Evolutionary conservation across 2,113 vertebrate genomes (phyloP), one percentile per base, ranked within the genome.

Genomic region (Daphoenositta chrysoptera): DNA sequence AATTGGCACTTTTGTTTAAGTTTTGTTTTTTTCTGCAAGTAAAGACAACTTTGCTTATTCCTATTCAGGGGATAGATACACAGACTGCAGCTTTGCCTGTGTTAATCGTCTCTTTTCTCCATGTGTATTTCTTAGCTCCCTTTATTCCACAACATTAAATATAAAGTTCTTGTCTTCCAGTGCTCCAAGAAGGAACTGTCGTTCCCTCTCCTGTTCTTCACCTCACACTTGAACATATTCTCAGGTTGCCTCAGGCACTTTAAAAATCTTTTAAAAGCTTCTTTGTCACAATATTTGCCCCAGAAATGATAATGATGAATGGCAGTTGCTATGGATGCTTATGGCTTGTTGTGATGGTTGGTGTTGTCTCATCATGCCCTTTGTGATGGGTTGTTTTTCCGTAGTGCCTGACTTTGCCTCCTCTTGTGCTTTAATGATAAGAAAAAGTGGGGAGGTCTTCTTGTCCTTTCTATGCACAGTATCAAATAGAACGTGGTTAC

Each of bases 401-500:
- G 26, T 33, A 77, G 33, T 31, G 44, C 37, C 58, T 47, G 57
- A 28, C 39, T 82, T 47, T 48, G 28, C 22, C 35, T n/a, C 58
- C 27, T 66, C 53, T 42, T 57, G 47, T 53, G 37, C 31, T 77
- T 77, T 47, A 35, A 42, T 14, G 19, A 21, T 35, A 44, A 79
- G 56, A 26, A 58, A 42, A 71, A 13, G 19, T 17, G 22, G 61
- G 13, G 33, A 71, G 51, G 15, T 6, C 19, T 30, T 68, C n/a
- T 78, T 42, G 68, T 42, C 40, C 22, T 64, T 84, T 54, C 47
- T 28, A 3, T 15, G 31, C 23, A 48, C 15, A 37, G 57, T 24
- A 58, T 35, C 24, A 57, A 80, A 37, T 9, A 61, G 47, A 83
- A 66, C 0, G 0, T 15, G 20, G 11, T 15, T 39, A 42, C 6